These are phyloP conservation scores for Congeria kusceri DNA, from an alignment of 2,888 invertebrate genomes.

Conservation along the genomic window DNA sequence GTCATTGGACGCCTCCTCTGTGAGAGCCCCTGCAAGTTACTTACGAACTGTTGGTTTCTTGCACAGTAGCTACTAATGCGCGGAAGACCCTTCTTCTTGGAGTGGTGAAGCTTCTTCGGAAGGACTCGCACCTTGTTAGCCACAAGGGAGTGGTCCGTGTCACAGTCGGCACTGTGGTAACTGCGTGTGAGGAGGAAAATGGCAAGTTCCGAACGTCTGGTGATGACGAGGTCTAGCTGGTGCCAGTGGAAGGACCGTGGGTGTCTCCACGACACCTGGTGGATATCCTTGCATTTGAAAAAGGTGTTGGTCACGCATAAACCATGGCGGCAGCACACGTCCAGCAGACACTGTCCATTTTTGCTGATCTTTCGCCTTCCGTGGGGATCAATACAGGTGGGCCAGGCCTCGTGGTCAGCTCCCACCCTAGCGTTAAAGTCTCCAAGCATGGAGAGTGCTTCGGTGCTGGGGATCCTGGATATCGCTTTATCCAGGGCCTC, in stretches of 20 bases:
- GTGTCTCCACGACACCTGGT: conserved; percentile 26
- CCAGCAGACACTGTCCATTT: conserved; percentile 24
- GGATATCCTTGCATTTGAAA: not conserved
- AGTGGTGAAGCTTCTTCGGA: not conserved
- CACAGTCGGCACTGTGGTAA: conserved; percentile 17
- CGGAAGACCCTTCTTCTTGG: not conserved
- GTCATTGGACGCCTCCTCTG: not conserved
- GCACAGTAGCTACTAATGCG: not conserved
- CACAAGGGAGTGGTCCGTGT: conserved; percentile 3
- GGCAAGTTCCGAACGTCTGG: not conserved
- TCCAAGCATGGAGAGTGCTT: conserved; percentile 10
- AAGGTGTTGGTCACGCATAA: not conserved
- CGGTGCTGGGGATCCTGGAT: not conserved
- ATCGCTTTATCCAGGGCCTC: not conserved
- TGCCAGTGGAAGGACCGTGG: conserved; percentile 19
- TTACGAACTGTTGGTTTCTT: no score
- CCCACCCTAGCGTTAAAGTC: conserved; percentile 34
- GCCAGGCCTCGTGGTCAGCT: conserved; percentile 18
- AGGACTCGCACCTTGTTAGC: not conserved
- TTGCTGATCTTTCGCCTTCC: conserved; percentile 23
- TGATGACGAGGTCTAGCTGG: not conserved
- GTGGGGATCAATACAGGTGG: conserved; percentile 13
- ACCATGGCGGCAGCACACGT: not conserved
- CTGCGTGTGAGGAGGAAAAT: not conserved
- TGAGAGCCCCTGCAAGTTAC: no score